Evolutionary conservation across 2,113 vertebrate species (phyloP).

Genomic region (Miniopterus natalensis): DNA sequence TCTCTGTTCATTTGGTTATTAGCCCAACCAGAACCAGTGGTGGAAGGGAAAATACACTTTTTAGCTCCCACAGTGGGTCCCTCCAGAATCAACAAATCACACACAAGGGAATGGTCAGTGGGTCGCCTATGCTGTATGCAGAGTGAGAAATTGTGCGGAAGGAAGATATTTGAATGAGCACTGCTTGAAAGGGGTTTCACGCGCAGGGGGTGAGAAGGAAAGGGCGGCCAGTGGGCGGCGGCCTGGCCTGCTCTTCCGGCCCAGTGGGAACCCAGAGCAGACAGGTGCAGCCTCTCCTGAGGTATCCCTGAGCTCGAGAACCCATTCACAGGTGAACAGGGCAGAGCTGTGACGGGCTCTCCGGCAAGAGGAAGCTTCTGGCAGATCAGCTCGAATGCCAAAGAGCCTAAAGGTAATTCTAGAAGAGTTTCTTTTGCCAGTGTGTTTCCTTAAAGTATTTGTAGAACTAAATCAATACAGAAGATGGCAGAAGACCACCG

Average conservation of each 20-base stretch:
- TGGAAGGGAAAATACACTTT: not conserved
- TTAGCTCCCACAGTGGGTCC: not conserved
- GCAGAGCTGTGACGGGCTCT: not conserved
- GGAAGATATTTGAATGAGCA: slow-evolving; percentile 66
- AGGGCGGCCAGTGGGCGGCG: slow-evolving; percentile 26
- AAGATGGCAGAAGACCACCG: not conserved
- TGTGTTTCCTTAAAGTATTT: not conserved
- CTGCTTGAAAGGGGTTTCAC: slow-evolving; percentile 75
- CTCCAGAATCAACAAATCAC: slow-evolving; percentile 62
- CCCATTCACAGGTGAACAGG: accelerated
- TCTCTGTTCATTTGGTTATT: not conserved
- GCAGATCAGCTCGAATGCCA: not conserved
- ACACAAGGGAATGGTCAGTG: slow-evolving; percentile 66
- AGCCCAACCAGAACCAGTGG: not conserved
- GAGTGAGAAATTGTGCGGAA: slow-evolving; percentile 69
- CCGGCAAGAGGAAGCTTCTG: not conserved
- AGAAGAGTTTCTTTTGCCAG: not conserved
- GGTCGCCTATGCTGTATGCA: not conserved
- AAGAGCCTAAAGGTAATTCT: not conserved
- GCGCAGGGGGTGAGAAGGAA: slow-evolving; percentile 53
- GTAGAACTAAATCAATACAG: not conserved
- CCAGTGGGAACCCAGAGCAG: not conserved
- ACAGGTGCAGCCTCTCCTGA: not conserved
- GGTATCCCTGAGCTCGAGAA: not conserved
- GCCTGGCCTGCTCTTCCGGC: not conserved